phyloP scores from a whole-genome alignment of 2,797 vertebrate genomes.

The Eospalax fontanierii region DNA sequence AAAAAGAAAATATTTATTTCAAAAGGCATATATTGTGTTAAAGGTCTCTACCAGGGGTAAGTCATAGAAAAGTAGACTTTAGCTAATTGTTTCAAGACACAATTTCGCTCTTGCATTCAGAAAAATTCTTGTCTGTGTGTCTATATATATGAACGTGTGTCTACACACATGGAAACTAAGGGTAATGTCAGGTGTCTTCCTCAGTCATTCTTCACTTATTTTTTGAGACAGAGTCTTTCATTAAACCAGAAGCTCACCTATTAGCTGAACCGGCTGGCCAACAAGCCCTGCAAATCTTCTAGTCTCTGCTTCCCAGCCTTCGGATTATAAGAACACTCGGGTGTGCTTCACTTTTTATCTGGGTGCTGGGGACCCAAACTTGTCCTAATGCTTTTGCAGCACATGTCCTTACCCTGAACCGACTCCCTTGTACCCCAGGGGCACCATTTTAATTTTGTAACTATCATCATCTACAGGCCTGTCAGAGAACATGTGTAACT shows the following conservation, averaged over 20 bases:
- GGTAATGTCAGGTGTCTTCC: background rate
- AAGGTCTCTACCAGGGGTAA: background rate
- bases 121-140: background rate
- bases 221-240: background rate
- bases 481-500: background rate
- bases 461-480: background rate
- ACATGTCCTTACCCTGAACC: background rate
- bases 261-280: no score
- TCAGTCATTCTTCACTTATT: background rate
- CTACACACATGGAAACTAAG: background rate
- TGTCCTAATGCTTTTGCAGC: background rate
- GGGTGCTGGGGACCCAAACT: background rate
- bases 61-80: background rate
- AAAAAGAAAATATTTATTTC: conserved; percentile 37
- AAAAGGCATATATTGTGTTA: background rate
- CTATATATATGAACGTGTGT: background rate
- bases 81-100: conserved; percentile 30
- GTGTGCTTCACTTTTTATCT: background rate
- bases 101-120: background rate
- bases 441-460: background rate
- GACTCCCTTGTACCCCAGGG: background rate
- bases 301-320: background rate
- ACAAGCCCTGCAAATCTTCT: no score
- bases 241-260: background rate
- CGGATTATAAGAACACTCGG: background rate